These are phyloP conservation scores for Elmis aenea DNA, from an alignment of 2,888 invertebrate species.

Conservation along the genomic window DNA sequence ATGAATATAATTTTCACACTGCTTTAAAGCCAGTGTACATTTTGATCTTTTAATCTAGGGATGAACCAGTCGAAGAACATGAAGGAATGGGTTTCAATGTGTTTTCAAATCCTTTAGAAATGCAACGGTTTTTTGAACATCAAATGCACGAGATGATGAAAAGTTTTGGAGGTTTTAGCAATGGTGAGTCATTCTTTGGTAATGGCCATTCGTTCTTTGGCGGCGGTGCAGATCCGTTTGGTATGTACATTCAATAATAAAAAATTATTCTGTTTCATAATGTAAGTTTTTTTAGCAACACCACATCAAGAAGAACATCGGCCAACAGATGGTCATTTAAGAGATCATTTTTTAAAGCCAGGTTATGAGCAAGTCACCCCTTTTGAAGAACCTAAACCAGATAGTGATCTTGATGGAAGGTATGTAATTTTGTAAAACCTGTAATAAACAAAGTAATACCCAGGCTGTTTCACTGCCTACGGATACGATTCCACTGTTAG, in stretches of 20 bases:
- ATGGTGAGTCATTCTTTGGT: constrained; percentile 9
- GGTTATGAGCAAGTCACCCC: constrained; percentile 38
- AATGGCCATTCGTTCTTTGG: constrained; percentile 7
- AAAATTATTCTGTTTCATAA: too few relatives aligned
- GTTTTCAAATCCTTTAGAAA: constrained; percentile 56
- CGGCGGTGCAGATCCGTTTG: constrained; percentile 3
- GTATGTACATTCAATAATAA: too few relatives aligned
- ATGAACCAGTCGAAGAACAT: too few relatives aligned
- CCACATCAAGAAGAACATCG: constrained; percentile 1
- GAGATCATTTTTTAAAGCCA: constrained; percentile 54
- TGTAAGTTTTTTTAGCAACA: too few relatives aligned
- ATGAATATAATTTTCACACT: too few relatives aligned
- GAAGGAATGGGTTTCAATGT: constrained; percentile 46
- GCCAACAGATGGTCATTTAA: too few relatives aligned
- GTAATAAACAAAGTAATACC: neutral
- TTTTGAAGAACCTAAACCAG: constrained; percentile 36
- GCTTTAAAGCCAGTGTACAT: too few relatives aligned
- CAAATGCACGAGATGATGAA: constrained; percentile 56
- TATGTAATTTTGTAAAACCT: constrained; percentile 42
- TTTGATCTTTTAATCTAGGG: too few relatives aligned
- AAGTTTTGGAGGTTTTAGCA: constrained; percentile 39
- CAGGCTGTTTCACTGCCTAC: too few relatives aligned
- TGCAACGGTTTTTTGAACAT: constrained; percentile 57
- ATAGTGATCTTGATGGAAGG: constrained; percentile 56
- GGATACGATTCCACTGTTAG: too few relatives aligned